Percentiles rank a stretch among this genome's conserved stretches.
Conservation (phyloP, 2,888 invertebrate species). For the Lithophane ornitopus region DNA sequence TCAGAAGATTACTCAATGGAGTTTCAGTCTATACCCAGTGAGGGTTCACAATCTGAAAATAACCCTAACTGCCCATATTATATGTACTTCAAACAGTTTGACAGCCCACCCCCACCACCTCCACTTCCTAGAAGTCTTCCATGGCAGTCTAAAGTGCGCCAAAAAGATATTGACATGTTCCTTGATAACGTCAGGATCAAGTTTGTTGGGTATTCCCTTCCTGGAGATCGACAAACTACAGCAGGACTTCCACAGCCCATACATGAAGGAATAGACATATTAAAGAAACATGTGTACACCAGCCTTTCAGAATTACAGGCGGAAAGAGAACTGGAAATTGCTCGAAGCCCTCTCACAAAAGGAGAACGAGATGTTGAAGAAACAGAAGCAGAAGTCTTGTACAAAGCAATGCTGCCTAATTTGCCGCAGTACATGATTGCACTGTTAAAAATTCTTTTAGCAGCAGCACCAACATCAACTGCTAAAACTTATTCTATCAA, state of each 20-base stretch:
- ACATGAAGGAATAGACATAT: conserved; percentile 97
- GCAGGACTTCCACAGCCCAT: conserved; percentile 99
- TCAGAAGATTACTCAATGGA: conserved; percentile 92
- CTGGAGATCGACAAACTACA: conserved; percentile 96
- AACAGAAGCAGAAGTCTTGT: conserved; percentile 96
- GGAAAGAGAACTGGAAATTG: conserved; percentile 97
- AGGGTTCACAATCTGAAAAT: conserved; percentile 80
- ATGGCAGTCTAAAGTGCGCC: conserved; percentile 98
- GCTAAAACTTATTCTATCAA: conserved; percentile 99
- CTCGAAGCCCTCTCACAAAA: conserved; percentile 97
- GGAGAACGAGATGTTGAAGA: conserved; percentile 94
- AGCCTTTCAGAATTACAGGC: conserved; percentile 98
- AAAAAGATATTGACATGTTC: conserved; percentile 98
- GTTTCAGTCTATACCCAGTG: conserved; percentile 89
- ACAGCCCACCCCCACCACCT: conserved; percentile 87
- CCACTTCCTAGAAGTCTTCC: conserved; percentile 93
- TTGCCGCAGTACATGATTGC: conserved; percentile 99
- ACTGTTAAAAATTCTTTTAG: conserved; percentile 98
- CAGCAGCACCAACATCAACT: conserved; percentile 99
- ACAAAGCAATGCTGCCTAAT: conserved; percentile 98
- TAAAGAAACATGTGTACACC: conserved; percentile 98
- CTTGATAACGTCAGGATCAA: conserved; percentile 97
- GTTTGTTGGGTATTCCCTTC: conserved; percentile 98
- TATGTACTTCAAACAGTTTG: conserved; percentile 86
- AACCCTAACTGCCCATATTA: conserved; percentile 85